Evolutionary conservation across 2,113 vertebrate species (phyloP), one percentile per base, ranked within the genome.

Genomic region (Corythoichthys intestinalis): DNA sequence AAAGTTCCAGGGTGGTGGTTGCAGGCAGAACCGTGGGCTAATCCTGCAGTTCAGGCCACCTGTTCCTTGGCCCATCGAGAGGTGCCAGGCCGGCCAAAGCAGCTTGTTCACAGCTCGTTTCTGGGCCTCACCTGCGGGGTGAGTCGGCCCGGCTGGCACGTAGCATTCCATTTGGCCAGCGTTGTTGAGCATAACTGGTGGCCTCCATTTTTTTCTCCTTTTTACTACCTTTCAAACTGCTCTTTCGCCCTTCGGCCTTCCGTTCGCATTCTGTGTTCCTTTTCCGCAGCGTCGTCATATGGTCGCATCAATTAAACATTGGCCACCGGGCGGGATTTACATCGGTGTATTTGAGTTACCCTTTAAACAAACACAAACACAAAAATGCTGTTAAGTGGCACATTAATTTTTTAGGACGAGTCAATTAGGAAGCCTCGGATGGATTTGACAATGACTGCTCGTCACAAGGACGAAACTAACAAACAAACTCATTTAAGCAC

Each of bases 71-170:
- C 84, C 84, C 70, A 76, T 63, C 71, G 72, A 57, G 77, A 79
- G 68, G 83, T 77, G 76, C 77, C 73, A 58, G 81, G 77, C 75
- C 54, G 69, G 85, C 88, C 89, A 87, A 87, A 87, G 89, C 84
- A 90, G 88, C 84, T 89, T 87, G 88, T 88, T 91, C 85, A 85
- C 88, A 88, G 88, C 86, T 87, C 86, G 77, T 81, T 85, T 85
- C 83, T 72, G 85, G 85, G 80, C 81, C 76, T 83, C 87, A 91
- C 88, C 88, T 63, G 61, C 88, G 83, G 83, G 76, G 86, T 88
- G 86, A 79, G 71, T 76, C 73, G 79, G 81, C 69, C 85, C 88
- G 87, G 84, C 86, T 84, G 66, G 70, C 48, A 57, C 37, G 0
- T 81, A 38, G 48, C 60, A 60, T 67, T 74, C 10, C 61, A 62